These are phyloP conservation scores for Platorchestia sp. DNA, from an alignment of 1,140 invertebrate genomes.

Conservation along the genomic window DNA sequence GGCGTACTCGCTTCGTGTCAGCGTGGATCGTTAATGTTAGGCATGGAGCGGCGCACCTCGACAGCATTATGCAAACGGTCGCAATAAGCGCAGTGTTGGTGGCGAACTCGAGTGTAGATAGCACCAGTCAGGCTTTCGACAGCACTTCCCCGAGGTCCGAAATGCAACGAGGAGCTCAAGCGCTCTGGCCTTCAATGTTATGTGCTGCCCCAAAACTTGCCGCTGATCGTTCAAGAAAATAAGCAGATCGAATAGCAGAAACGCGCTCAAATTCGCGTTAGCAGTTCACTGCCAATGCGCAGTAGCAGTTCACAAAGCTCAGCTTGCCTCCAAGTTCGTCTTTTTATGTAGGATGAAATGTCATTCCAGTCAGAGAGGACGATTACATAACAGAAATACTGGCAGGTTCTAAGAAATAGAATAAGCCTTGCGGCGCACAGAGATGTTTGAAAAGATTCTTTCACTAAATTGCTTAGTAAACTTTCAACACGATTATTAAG, in stretches of 20 bases:
- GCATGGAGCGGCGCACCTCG: slow-evolving; percentile 45
- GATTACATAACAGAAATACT: not conserved
- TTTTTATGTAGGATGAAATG: not conserved
- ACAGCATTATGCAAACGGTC: slow-evolving; percentile 51
- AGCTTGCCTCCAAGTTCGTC: not conserved
- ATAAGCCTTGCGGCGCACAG: not conserved
- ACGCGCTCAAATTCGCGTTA: not conserved
- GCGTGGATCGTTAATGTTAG: slow-evolving; percentile 45
- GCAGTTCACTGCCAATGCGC: not conserved
- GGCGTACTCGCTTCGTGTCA: not conserved
- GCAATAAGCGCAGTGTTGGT: slow-evolving; percentile 49
- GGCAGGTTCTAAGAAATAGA: not conserved
- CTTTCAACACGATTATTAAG: not conserved
- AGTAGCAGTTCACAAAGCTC: slow-evolving; percentile 6
- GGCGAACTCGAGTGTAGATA: slow-evolving; percentile 42
- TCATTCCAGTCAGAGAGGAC: not conserved
- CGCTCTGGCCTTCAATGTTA: slow-evolving; percentile 12
- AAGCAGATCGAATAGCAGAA: not conserved
- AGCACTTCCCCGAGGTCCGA: slow-evolving; percentile 18
- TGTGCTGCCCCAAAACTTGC: not conserved
- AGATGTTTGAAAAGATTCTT: not conserved
- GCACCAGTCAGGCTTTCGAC: slow-evolving; percentile 54
- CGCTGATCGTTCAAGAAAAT: not conserved
- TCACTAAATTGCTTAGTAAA: not conserved
- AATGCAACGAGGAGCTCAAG: slow-evolving; percentile 37